Evolutionary conservation across 30 jellyfish, hydroid and myxozoan genomes (phyloP).

Genomic region (Aurelia sp.): DNA sequence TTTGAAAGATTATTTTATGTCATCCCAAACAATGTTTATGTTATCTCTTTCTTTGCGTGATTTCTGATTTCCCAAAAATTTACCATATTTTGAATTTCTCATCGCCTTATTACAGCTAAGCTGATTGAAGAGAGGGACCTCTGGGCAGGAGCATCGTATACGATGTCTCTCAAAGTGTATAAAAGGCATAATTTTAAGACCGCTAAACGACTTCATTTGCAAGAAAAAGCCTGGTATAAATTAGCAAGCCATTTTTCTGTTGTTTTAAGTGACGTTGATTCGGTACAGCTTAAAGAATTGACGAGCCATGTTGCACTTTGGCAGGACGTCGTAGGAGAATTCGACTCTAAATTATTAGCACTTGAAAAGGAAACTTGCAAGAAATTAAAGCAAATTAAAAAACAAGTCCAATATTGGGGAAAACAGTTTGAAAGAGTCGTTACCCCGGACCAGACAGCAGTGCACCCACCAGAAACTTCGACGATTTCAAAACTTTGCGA

Average conservation of each 20-base stretch:
- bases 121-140: constrained; percentile 91
- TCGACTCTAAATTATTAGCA: constrained; percentile 39
- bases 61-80: neutral
- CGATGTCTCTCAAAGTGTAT: constrained; percentile 81
- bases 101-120: constrained; percentile 35
- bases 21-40: too few relatives aligned
- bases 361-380: constrained; percentile 69
- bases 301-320: constrained; percentile 68
- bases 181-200: constrained; percentile 80
- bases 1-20: too few relatives aligned
- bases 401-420: constrained; percentile 72
- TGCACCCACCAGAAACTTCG: constrained; percentile 72
- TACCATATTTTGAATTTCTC: neutral
- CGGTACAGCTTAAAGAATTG: constrained; percentile 72
- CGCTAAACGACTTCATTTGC: constrained; percentile 85
- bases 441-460: constrained; percentile 86
- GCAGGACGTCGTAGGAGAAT: constrained; percentile 78
- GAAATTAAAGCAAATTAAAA: constrained; percentile 46
- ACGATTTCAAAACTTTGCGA: constrained; percentile 47
- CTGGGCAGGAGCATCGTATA: constrained; percentile 94
- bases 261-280: constrained; percentile 71
- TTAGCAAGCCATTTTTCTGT: constrained; percentile 70
- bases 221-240: constrained; percentile 92
- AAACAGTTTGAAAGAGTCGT: constrained; percentile 72
- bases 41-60: too few relatives aligned